Evolutionary conservation across 2,113 vertebrate species (phyloP).

Genomic region (Crotalus viridis): DNA sequence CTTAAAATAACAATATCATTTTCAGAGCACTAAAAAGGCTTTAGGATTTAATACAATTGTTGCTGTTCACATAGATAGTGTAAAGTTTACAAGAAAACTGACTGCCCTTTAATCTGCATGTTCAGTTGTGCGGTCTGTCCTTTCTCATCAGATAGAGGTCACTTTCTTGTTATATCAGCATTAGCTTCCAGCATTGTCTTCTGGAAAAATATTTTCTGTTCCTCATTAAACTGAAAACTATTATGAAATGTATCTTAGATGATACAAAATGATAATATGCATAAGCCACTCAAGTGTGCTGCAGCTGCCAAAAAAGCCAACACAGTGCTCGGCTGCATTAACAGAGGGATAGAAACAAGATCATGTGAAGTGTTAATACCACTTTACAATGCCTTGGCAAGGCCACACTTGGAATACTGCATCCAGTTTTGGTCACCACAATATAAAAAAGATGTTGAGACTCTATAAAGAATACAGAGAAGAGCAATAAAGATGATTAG

Average conservation of each 20-base stretch:
- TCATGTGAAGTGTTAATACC: too few relatives aligned
- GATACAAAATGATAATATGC: neutral
- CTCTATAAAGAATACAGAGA: too few relatives aligned
- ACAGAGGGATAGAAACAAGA: too few relatives aligned
- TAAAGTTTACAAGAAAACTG: neutral
- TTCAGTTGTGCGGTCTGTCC: neutral
- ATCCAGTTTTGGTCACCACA: too few relatives aligned
- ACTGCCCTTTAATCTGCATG: neutral
- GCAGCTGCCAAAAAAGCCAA: too few relatives aligned
- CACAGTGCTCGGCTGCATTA: too few relatives aligned
- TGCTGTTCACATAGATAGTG: neutral
- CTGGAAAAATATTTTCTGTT: slow-evolving; percentile 38
- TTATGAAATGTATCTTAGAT: neutral
- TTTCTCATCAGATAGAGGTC: slow-evolving; percentile 18
- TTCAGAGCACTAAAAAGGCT: neutral
- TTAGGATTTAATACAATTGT: neutral
- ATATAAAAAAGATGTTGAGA: too few relatives aligned
- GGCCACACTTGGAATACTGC: too few relatives aligned
- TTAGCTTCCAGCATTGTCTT: slow-evolving; percentile 39
- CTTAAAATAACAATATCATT: neutral
- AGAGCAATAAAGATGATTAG: too few relatives aligned
- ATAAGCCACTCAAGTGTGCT: neutral
- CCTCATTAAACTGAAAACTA: slow-evolving; percentile 35
- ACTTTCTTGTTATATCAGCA: slow-evolving; percentile 42
- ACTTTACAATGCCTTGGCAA: too few relatives aligned